A percentile compares a stretch with the other conserved stretches of the same genome.
phyloP scores from a whole-genome alignment of 92 coral and sea anemone species.

The Zoanthus solanderi region DNA sequence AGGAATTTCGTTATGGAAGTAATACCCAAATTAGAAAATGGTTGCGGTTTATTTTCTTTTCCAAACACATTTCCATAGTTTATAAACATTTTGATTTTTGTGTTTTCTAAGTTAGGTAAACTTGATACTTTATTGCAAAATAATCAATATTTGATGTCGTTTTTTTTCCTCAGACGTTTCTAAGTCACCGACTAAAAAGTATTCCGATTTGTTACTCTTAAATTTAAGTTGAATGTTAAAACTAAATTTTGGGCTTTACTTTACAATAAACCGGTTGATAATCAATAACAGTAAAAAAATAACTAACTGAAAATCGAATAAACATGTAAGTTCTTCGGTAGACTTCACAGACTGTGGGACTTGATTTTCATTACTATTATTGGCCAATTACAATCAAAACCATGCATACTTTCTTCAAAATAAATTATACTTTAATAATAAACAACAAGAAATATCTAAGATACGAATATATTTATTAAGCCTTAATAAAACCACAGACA shows the following conservation, averaged over 20 bases:
- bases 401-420: neutral
- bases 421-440: neutral
- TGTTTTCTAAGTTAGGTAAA: neutral
- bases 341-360: neutral
- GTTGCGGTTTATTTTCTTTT: neutral
- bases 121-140: too few species aligned
- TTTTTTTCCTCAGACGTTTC: too few species aligned
- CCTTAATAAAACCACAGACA: constrained; percentile 2
- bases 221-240: neutral
- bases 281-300: neutral
- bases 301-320: neutral
- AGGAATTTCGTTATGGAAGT: neutral
- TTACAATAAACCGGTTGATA: neutral
- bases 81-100: neutral
- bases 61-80: neutral
- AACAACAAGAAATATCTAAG: neutral
- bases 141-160: too few species aligned
- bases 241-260: neutral
- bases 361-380: neutral
- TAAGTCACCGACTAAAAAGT: neutral
- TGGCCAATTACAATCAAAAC: neutral
- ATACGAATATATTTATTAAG: neutral
- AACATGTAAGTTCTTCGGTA: neutral
- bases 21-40: neutral
- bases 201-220: neutral